These are phyloP conservation scores for Drosophila orosa DNA, from an alignment of 1,140 invertebrate genomes.

Conservation along the genomic window DNA sequence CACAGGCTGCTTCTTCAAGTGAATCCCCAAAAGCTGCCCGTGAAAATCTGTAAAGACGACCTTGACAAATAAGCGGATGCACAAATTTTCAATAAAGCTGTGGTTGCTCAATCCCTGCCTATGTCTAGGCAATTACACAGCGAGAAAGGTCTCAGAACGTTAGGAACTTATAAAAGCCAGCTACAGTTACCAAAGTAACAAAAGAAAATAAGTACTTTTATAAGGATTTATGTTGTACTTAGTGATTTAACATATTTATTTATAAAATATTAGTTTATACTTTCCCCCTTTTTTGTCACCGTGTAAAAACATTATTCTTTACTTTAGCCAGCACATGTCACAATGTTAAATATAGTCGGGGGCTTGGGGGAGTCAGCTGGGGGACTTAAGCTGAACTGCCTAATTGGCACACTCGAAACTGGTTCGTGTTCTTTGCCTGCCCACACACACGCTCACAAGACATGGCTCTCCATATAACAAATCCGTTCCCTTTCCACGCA, in stretches of 20 bases:
- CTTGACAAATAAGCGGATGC: constrained; percentile 30
- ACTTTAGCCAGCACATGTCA: constrained; percentile 26
- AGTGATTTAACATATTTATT: neutral
- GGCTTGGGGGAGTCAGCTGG: constrained; percentile 13
- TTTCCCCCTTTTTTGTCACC: neutral
- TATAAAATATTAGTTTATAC: neutral
- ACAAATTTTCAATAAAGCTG: constrained; percentile 2
- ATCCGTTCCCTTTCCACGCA: constrained; percentile 15
- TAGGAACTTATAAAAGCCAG: neutral
- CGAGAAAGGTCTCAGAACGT: neutral
- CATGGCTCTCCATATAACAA: constrained; percentile 6
- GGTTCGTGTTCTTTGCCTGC: constrained; percentile 39
- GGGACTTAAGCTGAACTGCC: constrained; percentile 23
- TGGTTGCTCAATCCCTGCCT: neutral
- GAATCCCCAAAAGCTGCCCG: neutral
- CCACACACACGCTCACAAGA: constrained; percentile 21
- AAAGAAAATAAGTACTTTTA: neutral
- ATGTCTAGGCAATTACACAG: neutral
- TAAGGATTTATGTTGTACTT: too few species aligned
- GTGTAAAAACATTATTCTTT: constrained; percentile 11
- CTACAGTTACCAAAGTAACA: neutral
- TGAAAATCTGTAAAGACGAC: constrained; percentile 20
- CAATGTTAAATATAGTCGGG: neutral
- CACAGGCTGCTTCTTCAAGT: neutral
- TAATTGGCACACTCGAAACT: constrained; percentile 58